Evolutionary conservation across 2,888 invertebrate genomes (phyloP), one percentile per base, ranked within the genome.

Genomic region (Dryomyza anilis): DNA sequence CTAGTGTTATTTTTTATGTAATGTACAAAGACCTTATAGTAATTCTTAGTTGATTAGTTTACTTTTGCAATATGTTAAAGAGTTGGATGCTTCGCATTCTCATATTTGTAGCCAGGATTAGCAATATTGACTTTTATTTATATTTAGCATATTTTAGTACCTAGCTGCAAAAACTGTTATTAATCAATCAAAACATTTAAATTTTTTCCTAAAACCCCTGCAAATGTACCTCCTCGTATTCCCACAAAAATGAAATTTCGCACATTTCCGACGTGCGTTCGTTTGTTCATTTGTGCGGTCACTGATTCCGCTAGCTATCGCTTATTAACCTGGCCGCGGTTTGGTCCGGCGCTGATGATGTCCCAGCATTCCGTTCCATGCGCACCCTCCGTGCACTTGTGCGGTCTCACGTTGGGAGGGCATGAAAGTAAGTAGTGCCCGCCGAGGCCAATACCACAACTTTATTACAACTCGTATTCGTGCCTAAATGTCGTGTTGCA

Each of bases 331-430:
- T 94, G 87, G 91, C 90, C 73, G 93, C 93, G 77, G 91, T 91
- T 84, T 90, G 90, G 89, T 89, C 91, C 79, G 93, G 92, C 76
- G 89, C 90, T 73, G 92, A 91, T 80, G 92, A 93, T 87, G 92
- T 95, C 84, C 92, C 93, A 80, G 93, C 94, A 77, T 94, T 95
- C 87, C 92, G 93, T 84, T 94, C 94, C 77, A 93, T 95, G 92
- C 88, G 95, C 84, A 95, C 95, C 68, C 88, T 95, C 83, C 89
- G 95, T 81, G 95, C 95, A 71, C 87, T 95, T 89, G 95, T 83
- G 95, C 95, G 75, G 93, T 95, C 76, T 95, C 95, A 79, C 89
- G 95, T 85, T 94, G 94, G 93, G 95, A 95, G 88, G 94, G 95
- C 86, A 95, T 95, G 94, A 90, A 92, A 89, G 95, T 95, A 91